Conservation (phyloP, 2,888 invertebrate genomes). For the Blomia tropicalis region DNA sequence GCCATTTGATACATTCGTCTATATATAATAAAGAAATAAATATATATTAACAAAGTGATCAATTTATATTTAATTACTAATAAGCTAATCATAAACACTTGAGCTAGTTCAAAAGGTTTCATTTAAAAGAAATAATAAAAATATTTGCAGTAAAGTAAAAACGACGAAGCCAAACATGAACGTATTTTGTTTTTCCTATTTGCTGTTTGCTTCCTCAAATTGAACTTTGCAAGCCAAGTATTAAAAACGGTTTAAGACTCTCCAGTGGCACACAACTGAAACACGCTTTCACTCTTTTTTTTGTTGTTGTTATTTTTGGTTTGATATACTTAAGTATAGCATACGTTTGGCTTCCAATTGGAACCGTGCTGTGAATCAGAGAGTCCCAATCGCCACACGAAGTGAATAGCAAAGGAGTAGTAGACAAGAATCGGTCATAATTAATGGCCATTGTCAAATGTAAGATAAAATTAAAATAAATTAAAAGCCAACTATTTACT, state of each 20-base stretch:
- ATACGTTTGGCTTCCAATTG: no score
- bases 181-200: no score
- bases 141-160: neutral
- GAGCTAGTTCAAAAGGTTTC: neutral
- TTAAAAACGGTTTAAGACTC: neutral
- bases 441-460: conserved; percentile 12
- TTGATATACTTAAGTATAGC: neutral
- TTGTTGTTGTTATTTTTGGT: neutral
- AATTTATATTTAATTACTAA: neutral
- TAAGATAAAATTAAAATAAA: conserved; percentile 14
- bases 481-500: neutral
- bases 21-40: neutral
- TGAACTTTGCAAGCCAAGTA: conserved; percentile 12
- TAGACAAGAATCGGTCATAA: conserved; percentile 3
- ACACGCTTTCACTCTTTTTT: neutral
- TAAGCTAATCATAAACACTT: no score
- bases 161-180: no score
- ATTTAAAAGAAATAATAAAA: neutral
- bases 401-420: neutral
- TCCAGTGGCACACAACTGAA: neutral
- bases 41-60: neutral
- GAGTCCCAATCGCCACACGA: neutral
- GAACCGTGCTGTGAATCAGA: no score
- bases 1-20: neutral
- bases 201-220: no score